Evolutionary conservation across 1,140 invertebrate species (phyloP), one percentile per base, ranked within the genome.

Genomic region (Cotesia typhae): DNA sequence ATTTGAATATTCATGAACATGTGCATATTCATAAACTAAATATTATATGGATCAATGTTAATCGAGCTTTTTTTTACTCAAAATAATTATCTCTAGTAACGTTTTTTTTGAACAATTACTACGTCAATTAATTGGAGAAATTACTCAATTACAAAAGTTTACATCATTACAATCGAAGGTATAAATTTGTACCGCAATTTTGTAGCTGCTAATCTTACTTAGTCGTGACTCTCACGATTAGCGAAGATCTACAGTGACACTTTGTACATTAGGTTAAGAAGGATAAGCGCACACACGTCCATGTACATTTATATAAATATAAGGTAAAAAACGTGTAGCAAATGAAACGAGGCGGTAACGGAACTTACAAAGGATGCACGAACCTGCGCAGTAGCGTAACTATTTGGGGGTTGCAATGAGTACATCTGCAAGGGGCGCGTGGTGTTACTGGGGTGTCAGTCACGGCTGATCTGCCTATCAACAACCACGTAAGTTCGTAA

Each of bases 401-500:
- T 78, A 77, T 77, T 47, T 61, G 70, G 66, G 77, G 74, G 71
- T 77, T 75, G 70, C 74, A 70, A 38, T 74, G 72, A 75, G 66
- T 51, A 57, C 35, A 73, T 68, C 37, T 61, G 68, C 68, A 74
- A 73, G 77, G 81, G 80, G 77, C 78, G 81, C 81, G 80, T 82
- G 79, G 77, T 67, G 75, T 70, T 77, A 75, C 76, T 75, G 77
- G 82, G 85, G 79, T 84, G 83, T 83, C 82, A 87, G 85, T 87
- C 85, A 84, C 83, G 83, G 83, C 81, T 83, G 81, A 85, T 81
- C 84, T 81, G 84, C 81, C 82, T 81, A 83, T 74, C 83, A 82
- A 77, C 79, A 78, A 84, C 75, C 84, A 87, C 84, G 85, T 87
- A 86, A 87, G 85, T 87, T 71, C 69, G 76, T 75, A 74, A 47